Evolutionary conservation across 2,113 vertebrate species (phyloP).

Genomic region (Oxygymnocypris stewartii): DNA sequence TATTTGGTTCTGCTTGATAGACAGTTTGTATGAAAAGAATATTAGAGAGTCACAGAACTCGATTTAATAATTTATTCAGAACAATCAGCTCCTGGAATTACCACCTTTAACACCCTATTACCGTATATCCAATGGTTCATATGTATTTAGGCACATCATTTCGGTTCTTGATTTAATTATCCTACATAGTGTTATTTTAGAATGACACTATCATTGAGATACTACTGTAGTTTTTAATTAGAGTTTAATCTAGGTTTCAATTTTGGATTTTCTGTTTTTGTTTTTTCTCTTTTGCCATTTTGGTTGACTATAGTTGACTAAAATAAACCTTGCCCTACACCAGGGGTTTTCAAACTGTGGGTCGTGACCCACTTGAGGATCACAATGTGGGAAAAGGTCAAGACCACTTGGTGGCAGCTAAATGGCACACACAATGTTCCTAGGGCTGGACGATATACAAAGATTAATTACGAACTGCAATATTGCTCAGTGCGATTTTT

Average conservation of each 20-base stretch:
- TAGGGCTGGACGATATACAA: too few relatives aligned
- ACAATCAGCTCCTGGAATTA: not conserved
- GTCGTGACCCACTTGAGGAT: too few relatives aligned
- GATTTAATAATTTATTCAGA: not conserved
- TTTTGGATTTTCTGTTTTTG: not conserved
- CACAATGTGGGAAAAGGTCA: too few relatives aligned
- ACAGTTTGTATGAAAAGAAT: not conserved
- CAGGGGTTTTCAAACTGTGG: too few relatives aligned
- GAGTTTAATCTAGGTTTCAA: too few relatives aligned
- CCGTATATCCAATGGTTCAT: not conserved
- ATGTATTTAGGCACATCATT: not conserved
- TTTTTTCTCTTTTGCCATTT: too few relatives aligned
- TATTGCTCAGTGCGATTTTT: too few relatives aligned
- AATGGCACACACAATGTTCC: too few relatives aligned
- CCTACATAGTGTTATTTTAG: not conserved
- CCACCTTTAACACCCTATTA: not conserved
- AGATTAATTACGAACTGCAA: too few relatives aligned
- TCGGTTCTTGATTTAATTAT: not conserved
- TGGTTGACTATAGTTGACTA: too few relatives aligned
- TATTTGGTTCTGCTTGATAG: conserved; percentile 2
- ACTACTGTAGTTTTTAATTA: not conserved
- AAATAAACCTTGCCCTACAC: too few relatives aligned
- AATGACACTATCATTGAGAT: not conserved
- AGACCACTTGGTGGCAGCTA: too few relatives aligned
- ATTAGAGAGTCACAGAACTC: not conserved